Percentiles rank a stretch among this genome's conserved stretches.
phyloP scores from a whole-genome alignment of 2,888 invertebrate genomes.

The Hirudinaria manillensis region DNA sequence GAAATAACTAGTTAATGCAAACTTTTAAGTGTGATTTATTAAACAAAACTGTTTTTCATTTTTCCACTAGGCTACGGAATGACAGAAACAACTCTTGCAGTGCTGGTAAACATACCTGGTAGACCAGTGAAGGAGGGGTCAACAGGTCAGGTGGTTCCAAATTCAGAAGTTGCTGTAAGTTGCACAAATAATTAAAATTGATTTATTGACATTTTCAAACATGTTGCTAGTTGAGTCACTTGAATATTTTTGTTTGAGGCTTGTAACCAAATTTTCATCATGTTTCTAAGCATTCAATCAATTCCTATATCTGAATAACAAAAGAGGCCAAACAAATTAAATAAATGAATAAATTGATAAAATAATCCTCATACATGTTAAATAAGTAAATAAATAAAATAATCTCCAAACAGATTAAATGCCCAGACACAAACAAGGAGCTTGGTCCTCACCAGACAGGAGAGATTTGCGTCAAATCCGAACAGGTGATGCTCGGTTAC shows the following conservation, averaged over 20 bases:
- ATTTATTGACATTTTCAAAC: too few relatives aligned
- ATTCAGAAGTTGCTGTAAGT: constrained; percentile 61
- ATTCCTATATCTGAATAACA: neutral
- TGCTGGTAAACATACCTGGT: constrained; percentile 40
- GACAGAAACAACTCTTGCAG: constrained; percentile 49
- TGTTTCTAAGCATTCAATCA: neutral
- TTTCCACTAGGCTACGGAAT: constrained; percentile 48
- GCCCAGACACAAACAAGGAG: constrained; percentile 56
- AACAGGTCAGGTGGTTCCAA: constrained; percentile 63
- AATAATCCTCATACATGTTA: neutral
- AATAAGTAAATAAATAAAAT: neutral
- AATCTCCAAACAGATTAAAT: constrained; percentile 30
- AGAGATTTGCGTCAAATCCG: constrained; percentile 76
- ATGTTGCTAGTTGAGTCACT: too few relatives aligned
- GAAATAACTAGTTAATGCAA: too few relatives aligned
- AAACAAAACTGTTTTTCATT: too few relatives aligned
- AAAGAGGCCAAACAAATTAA: neutral
- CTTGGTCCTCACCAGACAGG: constrained; percentile 60
- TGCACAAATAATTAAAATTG: too few relatives aligned
- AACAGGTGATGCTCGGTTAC: constrained; percentile 77
- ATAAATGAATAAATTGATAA: neutral
- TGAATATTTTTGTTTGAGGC: neutral
- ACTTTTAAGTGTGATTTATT: too few relatives aligned
- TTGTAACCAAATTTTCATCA: neutral
- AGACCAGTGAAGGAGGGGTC: constrained; percentile 61